These are phyloP conservation scores for Oncorhynchus masou DNA, from an alignment of 2,113 vertebrate genomes.

Conservation along the genomic window DNA sequence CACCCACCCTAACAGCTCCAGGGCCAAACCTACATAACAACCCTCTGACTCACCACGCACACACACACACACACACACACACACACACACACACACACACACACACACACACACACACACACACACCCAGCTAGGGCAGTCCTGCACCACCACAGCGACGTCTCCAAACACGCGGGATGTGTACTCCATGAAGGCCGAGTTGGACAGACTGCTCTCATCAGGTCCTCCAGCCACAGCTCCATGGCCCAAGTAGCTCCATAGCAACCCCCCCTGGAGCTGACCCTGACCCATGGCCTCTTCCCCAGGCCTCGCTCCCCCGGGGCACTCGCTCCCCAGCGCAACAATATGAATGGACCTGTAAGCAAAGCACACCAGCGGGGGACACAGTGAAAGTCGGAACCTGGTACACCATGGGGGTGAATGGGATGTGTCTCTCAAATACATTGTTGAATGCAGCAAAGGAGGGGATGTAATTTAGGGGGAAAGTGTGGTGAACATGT, in stretches of 20 bases:
- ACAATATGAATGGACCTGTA: constrained; percentile 89
- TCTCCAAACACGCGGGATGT: constrained; percentile 86
- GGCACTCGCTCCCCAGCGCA: constrained; percentile 88
- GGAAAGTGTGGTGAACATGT: not conserved
- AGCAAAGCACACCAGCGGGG: not conserved
- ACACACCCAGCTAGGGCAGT: constrained; percentile 88
- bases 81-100: no score
- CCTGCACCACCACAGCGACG: constrained; percentile 84
- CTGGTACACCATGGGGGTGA: not conserved
- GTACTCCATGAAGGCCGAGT: constrained; percentile 85
- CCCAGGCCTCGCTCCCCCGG: constrained; percentile 73
- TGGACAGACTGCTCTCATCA: constrained; percentile 75
- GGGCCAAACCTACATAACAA: no score
- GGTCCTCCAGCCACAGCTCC: constrained; percentile 74
- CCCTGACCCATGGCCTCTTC: constrained; percentile 75
- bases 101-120: not conserved
- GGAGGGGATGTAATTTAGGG: not conserved
- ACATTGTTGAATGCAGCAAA: not conserved
- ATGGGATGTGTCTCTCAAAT: not conserved
- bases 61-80: constrained; percentile 55
- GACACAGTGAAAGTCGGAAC: not conserved
- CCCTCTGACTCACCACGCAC: no score
- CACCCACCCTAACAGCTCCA: no score
- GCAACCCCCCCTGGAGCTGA: constrained; percentile 81
- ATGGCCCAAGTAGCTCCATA: constrained; percentile 87